Percentiles rank a stretch among this genome's conserved stretches.
Evolutionary conservation across 1,140 invertebrate species (phyloP).

Genomic region (Ectropis grisescens): DNA sequence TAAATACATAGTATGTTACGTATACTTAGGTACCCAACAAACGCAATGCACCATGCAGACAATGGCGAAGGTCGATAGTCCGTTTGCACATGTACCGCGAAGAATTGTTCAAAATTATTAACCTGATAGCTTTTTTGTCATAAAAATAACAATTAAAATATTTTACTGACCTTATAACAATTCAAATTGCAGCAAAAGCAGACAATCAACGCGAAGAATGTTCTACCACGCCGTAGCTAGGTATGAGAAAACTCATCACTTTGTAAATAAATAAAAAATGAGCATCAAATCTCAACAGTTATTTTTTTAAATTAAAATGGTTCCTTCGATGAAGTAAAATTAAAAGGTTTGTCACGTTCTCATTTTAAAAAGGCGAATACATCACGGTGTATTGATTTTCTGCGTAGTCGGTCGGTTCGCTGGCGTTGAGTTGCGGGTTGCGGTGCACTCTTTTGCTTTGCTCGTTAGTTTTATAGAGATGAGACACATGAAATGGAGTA

Average conservation of each 20-base stretch:
- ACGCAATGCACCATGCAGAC: conserved; percentile 68
- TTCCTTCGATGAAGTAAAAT: conserved; percentile 58
- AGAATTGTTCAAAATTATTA: neutral
- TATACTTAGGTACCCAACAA: conserved; percentile 31
- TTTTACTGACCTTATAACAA: conserved; percentile 58
- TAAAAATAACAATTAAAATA: conserved; percentile 8
- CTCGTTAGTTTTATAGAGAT: too few relatives aligned
- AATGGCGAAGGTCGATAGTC: conserved; percentile 66
- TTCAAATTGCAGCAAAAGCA: conserved; percentile 50
- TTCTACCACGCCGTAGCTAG: conserved; percentile 67
- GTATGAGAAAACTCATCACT: conserved; percentile 66
- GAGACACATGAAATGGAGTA: too few relatives aligned
- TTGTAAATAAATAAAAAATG: conserved; percentile 70
- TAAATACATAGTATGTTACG: too few relatives aligned
- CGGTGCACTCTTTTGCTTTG: neutral
- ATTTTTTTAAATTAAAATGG: conserved; percentile 62
- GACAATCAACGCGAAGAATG: conserved; percentile 54
- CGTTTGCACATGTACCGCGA: conserved; percentile 17
- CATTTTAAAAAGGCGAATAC: conserved; percentile 67
- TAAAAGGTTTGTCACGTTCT: conserved; percentile 67
- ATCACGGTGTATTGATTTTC: conserved; percentile 67
- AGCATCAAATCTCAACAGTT: conserved; percentile 60
- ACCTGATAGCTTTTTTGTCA: conserved; percentile 6
- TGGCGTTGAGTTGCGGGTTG: conserved; percentile 9
- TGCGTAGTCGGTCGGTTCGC: conserved; percentile 33